These are phyloP conservation scores for Deilephila porcellus DNA, from an alignment of 2,888 invertebrate genomes.

Conservation along the genomic window DNA sequence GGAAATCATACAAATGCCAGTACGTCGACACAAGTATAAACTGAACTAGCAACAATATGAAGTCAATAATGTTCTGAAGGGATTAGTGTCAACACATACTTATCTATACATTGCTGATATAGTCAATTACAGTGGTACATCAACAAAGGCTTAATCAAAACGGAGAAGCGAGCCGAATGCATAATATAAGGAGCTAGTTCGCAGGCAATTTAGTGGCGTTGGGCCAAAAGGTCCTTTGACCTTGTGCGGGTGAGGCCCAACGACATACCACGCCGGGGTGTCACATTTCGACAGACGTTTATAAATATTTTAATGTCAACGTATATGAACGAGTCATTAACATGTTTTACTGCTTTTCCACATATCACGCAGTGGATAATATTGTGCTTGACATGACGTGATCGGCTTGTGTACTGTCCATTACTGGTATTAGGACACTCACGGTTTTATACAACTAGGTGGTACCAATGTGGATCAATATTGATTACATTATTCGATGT, in stretches of 20 bases:
- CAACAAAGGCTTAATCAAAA: slow-evolving; percentile 47
- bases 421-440: background rate
- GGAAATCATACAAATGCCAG: slow-evolving; percentile 21
- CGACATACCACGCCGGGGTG: slow-evolving; percentile 45
- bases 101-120: background rate
- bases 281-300: slow-evolving; percentile 17
- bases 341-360: background rate
- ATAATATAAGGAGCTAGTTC: slow-evolving; percentile 47
- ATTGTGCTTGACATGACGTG: slow-evolving; percentile 18
- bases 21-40: slow-evolving; percentile 9
- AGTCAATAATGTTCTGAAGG: background rate
- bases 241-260: slow-evolving; percentile 50
- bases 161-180: slow-evolving; percentile 53
- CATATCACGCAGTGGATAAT: background rate
- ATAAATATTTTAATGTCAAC: slow-evolving; percentile 24
- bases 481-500: no score
- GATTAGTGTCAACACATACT: slow-evolving; percentile 13
- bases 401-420: background rate
- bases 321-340: background rate
- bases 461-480: no score
- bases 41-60: background rate
- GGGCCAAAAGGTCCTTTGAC: slow-evolving; percentile 57
- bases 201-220: slow-evolving; percentile 62
- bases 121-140: slow-evolving; percentile 28
- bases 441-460: background rate